Evolutionary conservation across 2,113 vertebrate genomes (phyloP).

Genomic region (Zootoca vivipara): DNA sequence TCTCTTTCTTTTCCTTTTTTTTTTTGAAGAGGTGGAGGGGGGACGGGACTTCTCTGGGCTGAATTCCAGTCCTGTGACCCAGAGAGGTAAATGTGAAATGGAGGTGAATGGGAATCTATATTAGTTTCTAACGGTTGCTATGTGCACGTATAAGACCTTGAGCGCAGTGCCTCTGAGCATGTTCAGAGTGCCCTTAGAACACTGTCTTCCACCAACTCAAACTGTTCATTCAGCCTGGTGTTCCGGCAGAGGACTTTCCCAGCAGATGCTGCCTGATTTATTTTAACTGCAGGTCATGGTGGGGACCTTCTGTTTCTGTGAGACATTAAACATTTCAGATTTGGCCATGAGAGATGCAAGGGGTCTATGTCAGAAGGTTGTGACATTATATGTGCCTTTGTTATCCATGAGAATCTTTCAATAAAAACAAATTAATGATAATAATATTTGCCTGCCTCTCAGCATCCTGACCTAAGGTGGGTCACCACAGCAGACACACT

Average conservation of each 20-base stretch:
- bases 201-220: background rate
- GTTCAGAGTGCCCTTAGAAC: background rate
- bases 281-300: too few relatives aligned
- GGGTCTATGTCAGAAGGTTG: too few relatives aligned
- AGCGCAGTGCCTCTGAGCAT: background rate
- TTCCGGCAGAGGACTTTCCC: background rate
- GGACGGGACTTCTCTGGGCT: background rate
- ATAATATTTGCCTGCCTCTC: too few relatives aligned
- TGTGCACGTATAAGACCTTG: background rate
- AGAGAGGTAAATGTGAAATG: background rate
- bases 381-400: too few relatives aligned
- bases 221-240: background rate
- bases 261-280: too few relatives aligned
- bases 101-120: background rate
- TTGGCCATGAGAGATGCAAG: too few relatives aligned
- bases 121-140: too few relatives aligned
- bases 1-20: background rate
- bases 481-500: too few relatives aligned
- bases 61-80: background rate
- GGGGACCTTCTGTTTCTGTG: background rate
- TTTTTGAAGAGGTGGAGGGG: background rate
- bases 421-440: too few relatives aligned
- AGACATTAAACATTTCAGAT: too few relatives aligned
- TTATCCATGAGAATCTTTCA: too few relatives aligned
- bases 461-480: too few relatives aligned